phyloP scores from a whole-genome alignment of 2,888 invertebrate species.

The Trichopria drosophilae region DNA sequence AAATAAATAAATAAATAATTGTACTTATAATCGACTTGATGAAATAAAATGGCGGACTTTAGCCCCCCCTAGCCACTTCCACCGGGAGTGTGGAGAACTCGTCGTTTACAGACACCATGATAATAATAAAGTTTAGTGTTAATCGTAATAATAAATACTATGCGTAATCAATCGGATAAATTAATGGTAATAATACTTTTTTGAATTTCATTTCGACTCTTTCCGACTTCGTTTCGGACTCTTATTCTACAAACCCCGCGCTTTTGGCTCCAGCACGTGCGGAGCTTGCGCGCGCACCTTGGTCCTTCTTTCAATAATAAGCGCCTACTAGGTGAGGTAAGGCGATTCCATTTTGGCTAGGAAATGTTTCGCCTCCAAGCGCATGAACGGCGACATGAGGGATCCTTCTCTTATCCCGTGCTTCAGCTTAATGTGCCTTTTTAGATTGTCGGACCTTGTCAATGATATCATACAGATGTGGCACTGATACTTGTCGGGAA shows the following conservation, averaged over 20 bases:
- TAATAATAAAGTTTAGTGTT: no score
- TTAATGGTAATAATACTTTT: conserved; percentile 6
- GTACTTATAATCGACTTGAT: neutral
- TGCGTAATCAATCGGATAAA: no score
- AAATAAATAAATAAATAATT: conserved; percentile 23
- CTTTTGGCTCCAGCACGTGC: neutral
- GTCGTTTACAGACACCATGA: no score
- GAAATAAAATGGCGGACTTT: conserved; percentile 12
- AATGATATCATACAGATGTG: conserved; percentile 60
- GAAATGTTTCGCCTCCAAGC: conserved; percentile 49
- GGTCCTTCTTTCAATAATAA: conserved; percentile 5
- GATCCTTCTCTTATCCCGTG: conserved; percentile 56
- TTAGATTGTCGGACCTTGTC: conserved; percentile 61
- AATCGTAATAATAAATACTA: no score
- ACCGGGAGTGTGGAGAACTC: no score
- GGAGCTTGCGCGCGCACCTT: conserved; percentile 2
- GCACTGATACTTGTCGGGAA: conserved; percentile 58
- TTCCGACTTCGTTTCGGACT: conserved; percentile 2
- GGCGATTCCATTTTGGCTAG: conserved; percentile 52
- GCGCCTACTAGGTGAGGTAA: conserved; percentile 47
- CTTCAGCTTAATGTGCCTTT: conserved; percentile 60
- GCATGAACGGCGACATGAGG: conserved; percentile 50
- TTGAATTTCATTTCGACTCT: conserved; percentile 4
- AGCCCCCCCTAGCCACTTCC: no score
- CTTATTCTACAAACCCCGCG: neutral